These are phyloP conservation scores for Phaonia tiefii DNA, from an alignment of 2,888 invertebrate genomes.

Conservation along the genomic window DNA sequence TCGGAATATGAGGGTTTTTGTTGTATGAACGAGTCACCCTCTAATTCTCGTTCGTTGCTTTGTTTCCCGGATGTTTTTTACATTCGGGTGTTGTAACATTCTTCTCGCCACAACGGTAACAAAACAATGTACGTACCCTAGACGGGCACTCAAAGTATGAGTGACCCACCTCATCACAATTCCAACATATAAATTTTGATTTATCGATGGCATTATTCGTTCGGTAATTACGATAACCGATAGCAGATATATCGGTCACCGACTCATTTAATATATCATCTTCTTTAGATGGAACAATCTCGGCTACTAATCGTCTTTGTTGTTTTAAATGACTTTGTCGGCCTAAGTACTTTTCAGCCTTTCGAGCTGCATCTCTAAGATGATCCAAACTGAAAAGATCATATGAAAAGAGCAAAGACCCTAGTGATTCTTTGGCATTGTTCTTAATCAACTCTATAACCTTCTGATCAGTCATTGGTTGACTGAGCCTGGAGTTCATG, in stretches of 20 bases:
- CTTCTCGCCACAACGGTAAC: not conserved
- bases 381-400: not conserved
- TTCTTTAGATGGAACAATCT: not conserved
- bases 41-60: not conserved
- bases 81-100: not conserved
- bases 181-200: conserved; percentile 9
- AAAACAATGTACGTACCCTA: not conserved
- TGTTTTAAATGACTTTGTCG: no score
- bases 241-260: not conserved
- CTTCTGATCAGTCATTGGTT: no score
- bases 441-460: no score
- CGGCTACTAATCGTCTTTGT: conserved; percentile 2
- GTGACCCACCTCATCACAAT: not conserved
- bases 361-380: not conserved
- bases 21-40: not conserved
- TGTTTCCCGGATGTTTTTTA: conserved; percentile 4
- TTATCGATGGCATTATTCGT: not conserved
- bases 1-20: not conserved
- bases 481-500: no score
- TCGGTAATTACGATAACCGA: not conserved
- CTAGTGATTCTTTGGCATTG: not conserved
- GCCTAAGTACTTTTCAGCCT: no score
- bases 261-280: not conserved
- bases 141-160: not conserved
- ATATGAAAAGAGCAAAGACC: not conserved